Conservation (phyloP, 2,888 invertebrate genomes). For the Agriopis leucophaearia region DNA sequence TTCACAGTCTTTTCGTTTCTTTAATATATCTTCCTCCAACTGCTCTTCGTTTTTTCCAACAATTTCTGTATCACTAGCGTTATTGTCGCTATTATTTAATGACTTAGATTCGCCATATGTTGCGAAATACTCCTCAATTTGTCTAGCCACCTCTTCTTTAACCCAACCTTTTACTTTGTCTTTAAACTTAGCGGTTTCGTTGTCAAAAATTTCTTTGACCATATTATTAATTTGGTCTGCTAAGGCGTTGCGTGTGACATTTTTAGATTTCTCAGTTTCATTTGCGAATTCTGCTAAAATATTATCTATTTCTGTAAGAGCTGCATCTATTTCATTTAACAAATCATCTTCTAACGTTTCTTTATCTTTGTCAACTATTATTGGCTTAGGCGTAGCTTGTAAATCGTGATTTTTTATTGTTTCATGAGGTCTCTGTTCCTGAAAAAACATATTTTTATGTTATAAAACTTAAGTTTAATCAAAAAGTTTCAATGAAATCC, state of each 20-base stretch:
- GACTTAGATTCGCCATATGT: constrained; percentile 11
- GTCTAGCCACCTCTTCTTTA: constrained; percentile 53
- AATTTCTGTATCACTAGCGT: constrained; percentile 1
- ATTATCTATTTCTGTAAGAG: constrained; percentile 28
- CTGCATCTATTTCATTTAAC: constrained; percentile 25
- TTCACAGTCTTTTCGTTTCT: constrained; percentile 31
- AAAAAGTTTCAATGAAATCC: neutral
- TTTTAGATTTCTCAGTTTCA: constrained; percentile 6
- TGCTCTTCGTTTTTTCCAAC: constrained; percentile 7
- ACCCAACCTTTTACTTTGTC: constrained; percentile 41
- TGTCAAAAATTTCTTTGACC: constrained; percentile 21
- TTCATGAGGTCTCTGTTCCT: neutral
- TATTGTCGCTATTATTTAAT: neutral
- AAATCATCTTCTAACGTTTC: neutral
- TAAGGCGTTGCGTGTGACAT: constrained; percentile 2
- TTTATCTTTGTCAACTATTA: constrained; percentile 1
- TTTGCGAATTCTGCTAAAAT: constrained; percentile 28
- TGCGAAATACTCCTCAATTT: constrained; percentile 41
- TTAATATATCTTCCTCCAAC: constrained; percentile 23
- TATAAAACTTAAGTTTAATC: neutral
- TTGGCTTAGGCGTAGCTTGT: neutral
- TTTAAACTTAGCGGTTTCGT: constrained; percentile 18
- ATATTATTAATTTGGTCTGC: constrained; percentile 11
- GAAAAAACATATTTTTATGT: neutral
- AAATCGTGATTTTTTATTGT: constrained; percentile 6